Evolutionary conservation across 2,113 vertebrate genomes (phyloP), one percentile per base, ranked within the genome.

Genomic region (Sceloporus tristichus): DNA sequence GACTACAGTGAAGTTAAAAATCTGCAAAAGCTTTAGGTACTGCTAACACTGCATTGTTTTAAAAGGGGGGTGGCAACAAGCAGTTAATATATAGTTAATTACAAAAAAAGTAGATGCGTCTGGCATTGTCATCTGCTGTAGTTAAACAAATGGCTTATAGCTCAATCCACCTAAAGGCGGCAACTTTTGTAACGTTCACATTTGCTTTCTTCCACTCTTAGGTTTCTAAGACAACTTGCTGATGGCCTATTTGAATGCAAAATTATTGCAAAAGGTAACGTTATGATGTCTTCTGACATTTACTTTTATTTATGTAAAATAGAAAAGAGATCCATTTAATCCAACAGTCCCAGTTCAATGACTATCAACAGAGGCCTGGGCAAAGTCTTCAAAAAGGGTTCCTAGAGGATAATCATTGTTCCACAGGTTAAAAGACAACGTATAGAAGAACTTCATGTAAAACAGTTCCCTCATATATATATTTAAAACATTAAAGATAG

Each of bases 401-500:
- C 94, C 93, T 96, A 93, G 94, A 95, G 96, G 95, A 95, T 93
- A 90, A 93, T 88, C 94, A 89, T 96, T 93, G 95, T 94, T 96
- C 96, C 96, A 97, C 96, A 97, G 95, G 95, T 95, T 90, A 96
- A 95, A 95, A 95, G 83, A 96, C 96, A 95, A 94, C 94, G 95
- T 92, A 96, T 85, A 95, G 87, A 95, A 93, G 89, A 96, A 94
- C 91, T 93, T 97, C 94, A 97, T 91, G 73, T 94, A 93, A 95
- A 96, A 96, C 95, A 96, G 94, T 96, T 97, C 96, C 96, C 96
- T 97, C 96, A 95, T 96, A 94, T 92, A 95, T 84, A 79, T 91
- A 95, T 81, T 75, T 83, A 70, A 95, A 97, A 98, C 97, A 97
- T 97, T 96, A 97, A 87, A 98, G 96, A 98, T 98, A 98, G 98